Evolutionary conservation across 2,888 invertebrate genomes (phyloP).

Genomic region (Nomada goodeniana): DNA sequence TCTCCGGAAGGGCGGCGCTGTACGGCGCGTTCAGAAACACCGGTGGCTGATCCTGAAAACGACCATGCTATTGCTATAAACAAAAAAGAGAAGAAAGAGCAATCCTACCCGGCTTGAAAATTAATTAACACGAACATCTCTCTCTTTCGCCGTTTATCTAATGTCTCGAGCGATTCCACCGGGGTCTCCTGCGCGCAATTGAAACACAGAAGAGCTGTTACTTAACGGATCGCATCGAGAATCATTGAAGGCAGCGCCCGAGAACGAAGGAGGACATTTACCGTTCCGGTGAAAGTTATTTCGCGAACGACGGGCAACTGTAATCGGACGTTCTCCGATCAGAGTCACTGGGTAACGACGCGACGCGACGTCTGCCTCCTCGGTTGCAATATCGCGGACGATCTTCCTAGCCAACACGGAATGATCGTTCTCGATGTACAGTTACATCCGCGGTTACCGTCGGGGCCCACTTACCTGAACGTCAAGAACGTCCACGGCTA

Average conservation of each 20-base stretch:
- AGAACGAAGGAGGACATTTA: slow-evolving; percentile 3
- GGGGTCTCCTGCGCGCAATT: not conserved
- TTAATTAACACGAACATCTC: no score
- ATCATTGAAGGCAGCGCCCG: not conserved
- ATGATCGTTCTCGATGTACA: slow-evolving; percentile 31
- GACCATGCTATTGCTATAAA: not conserved
- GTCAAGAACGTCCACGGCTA: slow-evolving; percentile 91
- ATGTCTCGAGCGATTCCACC: not conserved
- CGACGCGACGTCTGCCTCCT: not conserved
- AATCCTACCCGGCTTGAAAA: no score
- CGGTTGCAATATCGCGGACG: slow-evolving; percentile 33
- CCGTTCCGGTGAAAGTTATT: slow-evolving; percentile 47
- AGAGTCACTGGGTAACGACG: slow-evolving; percentile 52
- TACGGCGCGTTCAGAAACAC: slow-evolving; percentile 93
- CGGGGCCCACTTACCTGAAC: slow-evolving; percentile 85
- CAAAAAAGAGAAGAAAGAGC: not conserved
- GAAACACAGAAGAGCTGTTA: slow-evolving; percentile 1
- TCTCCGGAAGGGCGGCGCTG: slow-evolving; percentile 91
- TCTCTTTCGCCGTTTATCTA: no score
- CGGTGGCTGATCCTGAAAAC: slow-evolving; percentile 90
- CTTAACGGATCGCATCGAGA: slow-evolving; percentile 1
- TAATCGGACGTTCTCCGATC: slow-evolving; percentile 34
- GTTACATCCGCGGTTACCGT: slow-evolving; percentile 53
- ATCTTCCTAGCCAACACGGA: slow-evolving; percentile 45
- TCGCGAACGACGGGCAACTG: not conserved